Evolutionary conservation across 2,113 vertebrate genomes (phyloP).

Genomic region (Muscicapa adusta): DNA sequence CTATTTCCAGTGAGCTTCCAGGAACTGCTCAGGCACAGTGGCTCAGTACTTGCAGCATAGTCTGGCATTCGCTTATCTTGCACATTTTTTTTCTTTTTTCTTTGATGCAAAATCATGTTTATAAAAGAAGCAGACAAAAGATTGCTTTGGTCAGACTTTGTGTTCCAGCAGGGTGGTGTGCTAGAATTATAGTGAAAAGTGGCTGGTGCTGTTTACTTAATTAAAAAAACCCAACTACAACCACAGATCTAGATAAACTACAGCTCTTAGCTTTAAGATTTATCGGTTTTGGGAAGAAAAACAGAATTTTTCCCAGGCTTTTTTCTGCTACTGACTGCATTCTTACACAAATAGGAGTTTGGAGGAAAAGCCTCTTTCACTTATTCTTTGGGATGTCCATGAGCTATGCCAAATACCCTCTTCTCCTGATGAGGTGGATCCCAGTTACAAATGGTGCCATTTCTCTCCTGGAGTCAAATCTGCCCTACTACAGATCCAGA

Average conservation of each 20-base stretch:
- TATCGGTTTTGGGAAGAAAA: neutral
- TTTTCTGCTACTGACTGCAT: neutral
- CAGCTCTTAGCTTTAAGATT: neutral
- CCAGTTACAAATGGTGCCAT: neutral
- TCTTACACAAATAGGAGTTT: neutral
- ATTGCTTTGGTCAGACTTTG: neutral
- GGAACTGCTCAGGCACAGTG: neutral
- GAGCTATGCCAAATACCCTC: neutral
- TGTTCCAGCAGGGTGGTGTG: neutral
- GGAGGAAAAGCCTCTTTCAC: neutral
- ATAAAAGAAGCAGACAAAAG: neutral
- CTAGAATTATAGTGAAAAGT: neutral
- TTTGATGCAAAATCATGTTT: neutral
- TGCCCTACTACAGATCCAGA: neutral
- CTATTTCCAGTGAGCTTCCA: neutral
- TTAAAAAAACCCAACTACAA: neutral
- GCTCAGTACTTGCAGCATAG: neutral
- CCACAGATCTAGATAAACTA: neutral
- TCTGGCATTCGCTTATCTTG: neutral
- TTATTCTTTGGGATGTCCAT: neutral
- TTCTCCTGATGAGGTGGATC: neutral
- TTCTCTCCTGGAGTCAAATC: neutral
- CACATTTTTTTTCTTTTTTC: neutral
- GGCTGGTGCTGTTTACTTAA: neutral
- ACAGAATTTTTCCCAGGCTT: neutral